Evolutionary conservation across 2,888 invertebrate genomes (phyloP), one percentile per base, ranked within the genome.

Genomic region (Acheta domesticus): DNA sequence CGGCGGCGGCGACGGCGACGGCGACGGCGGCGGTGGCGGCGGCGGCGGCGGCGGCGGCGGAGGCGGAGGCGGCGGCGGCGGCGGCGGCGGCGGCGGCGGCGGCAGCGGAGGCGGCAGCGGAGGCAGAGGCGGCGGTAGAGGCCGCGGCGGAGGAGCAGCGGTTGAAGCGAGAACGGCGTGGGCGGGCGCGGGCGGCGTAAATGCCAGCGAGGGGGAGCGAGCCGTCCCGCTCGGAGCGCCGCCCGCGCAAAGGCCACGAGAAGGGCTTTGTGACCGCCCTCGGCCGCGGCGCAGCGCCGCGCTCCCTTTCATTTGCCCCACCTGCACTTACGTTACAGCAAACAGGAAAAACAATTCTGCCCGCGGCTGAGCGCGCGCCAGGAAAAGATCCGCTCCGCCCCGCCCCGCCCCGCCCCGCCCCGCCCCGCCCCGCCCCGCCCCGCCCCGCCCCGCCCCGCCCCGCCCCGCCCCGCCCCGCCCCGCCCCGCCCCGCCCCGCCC

Each of bases 271-370:
- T 62, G 62, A 8, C 16, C 62, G 14, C 62, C 62, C 62, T 14
- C 14, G 62, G 62, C n/a, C 62, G 62, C 23, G 3, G 23, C 23
- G 23, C n/a, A n/a, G n/a, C 23, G 23, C 23, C 2, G 23, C 23
- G 23, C 62, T 62, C 62, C 62, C 62, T 62, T 62, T 62, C 62
- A 62, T 62, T 62, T 62, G n/a, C 62, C n/a, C 62, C n/a, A 62
- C 62, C 62, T 62, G 62, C 62, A 62, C 62, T 62, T 62, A 62
- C n/a, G 62, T 62, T 62, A n/a, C 62, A 62, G 62, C n/a, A 62
- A 62, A 62, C 62, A n/a, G 62, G 62, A 62, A 62, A 62, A 62
- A 62, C 62, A 62, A 16, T 62, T 62, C 62, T 62, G 4, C 62
- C 14, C 16, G 36, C 36, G 36, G 36, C 36, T 36, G 36, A 36